phyloP scores from a whole-genome alignment of 37 sponge, comb jelly and placozoan species.

The Aphrocallistes beatrix region DNA sequence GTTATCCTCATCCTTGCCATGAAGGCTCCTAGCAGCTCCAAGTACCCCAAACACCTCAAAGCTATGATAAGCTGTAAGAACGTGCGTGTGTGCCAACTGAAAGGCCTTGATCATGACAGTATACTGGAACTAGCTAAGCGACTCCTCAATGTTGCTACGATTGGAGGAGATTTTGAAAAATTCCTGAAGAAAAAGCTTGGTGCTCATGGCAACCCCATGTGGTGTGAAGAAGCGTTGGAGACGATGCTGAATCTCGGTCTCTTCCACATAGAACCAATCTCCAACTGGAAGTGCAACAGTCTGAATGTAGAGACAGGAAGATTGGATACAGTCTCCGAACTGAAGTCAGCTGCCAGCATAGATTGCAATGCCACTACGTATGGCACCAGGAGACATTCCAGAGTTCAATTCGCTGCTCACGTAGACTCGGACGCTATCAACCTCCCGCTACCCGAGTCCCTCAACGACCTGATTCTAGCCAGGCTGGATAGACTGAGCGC shows the following conservation, averaged over 20 bases:
- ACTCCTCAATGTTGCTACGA: slow-evolving; percentile 36
- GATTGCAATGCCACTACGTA: not conserved
- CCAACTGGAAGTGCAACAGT: not conserved
- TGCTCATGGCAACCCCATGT: slow-evolving; percentile 74
- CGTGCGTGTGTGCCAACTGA: slow-evolving; percentile 31
- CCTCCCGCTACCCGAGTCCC: slow-evolving; percentile 60
- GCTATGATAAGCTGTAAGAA: slow-evolving; percentile 25
- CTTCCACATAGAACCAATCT: slow-evolving; percentile 27
- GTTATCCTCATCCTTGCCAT: slow-evolving; percentile 47
- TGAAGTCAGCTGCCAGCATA: not conserved
- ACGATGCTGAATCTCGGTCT: slow-evolving; percentile 61
- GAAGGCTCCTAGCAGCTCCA: not conserved
- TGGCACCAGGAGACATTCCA: not conserved
- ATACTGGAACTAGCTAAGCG: slow-evolving; percentile 56
- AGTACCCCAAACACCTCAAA: slow-evolving; percentile 25
- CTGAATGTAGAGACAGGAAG: not conserved
- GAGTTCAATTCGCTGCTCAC: not conserved
- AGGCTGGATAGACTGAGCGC: slow-evolving; percentile 62
- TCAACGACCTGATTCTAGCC: slow-evolving; percentile 65
- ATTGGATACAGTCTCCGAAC: not conserved
- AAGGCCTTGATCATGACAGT: slow-evolving; percentile 39
- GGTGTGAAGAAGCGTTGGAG: slow-evolving; percentile 65
- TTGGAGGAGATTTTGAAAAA: slow-evolving; percentile 45
- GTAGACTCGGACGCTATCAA: not conserved
- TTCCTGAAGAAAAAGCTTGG: slow-evolving; percentile 35